Conservation (phyloP, 53 echinoderm and acorn worm genomes). For the Antedon mediterranea region DNA sequence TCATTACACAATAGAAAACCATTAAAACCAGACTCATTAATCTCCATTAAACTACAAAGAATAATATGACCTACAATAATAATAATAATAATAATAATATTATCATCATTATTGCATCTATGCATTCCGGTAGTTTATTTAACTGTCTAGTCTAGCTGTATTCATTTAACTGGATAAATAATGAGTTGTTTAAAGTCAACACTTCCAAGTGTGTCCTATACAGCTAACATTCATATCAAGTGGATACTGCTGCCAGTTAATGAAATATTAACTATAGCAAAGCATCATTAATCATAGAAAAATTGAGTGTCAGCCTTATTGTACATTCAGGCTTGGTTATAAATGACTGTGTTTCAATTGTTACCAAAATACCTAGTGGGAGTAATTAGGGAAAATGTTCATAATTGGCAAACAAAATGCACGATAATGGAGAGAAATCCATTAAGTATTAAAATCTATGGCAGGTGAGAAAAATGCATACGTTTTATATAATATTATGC, state of each 20-base stretch:
- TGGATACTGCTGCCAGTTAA: background rate
- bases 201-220: background rate
- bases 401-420: background rate
- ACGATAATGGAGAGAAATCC: background rate
- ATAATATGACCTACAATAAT: too few species aligned
- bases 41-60: too few species aligned
- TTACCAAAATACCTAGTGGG: background rate
- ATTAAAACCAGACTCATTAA: too few species aligned
- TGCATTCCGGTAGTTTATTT: too few species aligned
- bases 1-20: too few species aligned
- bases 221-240: background rate
- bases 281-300: background rate
- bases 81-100: too few species aligned
- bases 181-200: too few species aligned
- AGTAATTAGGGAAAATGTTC: background rate
- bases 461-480: background rate
- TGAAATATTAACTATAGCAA: background rate
- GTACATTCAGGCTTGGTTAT: background rate
- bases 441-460: background rate
- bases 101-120: too few species aligned
- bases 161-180: too few species aligned
- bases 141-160: too few species aligned
- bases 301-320: background rate
- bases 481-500: too few species aligned
- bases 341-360: constrained; percentile 1